A percentile compares a stretch with the other conserved stretches of the same genome.
phyloP scores from a whole-genome alignment of 2,113 vertebrate species.

The Puffinus mauretanicus region DNA sequence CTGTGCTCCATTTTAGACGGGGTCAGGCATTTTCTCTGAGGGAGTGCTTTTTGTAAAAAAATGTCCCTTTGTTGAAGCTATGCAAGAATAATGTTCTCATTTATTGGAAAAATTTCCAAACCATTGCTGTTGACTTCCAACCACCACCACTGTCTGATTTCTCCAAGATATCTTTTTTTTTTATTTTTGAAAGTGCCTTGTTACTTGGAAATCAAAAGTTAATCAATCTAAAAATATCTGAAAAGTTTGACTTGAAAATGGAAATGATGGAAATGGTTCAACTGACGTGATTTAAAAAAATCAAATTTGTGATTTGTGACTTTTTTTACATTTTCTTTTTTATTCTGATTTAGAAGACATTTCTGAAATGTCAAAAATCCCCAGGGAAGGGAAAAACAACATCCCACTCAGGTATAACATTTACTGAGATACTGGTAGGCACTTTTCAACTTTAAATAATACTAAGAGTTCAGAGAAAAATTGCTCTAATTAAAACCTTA shows the following conservation, averaged over 20 bases:
- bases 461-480: not conserved
- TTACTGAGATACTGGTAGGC: not conserved
- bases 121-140: not conserved
- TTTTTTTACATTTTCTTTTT: not conserved
- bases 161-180: not conserved
- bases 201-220: not conserved
- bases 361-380: not conserved
- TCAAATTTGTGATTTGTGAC: not conserved
- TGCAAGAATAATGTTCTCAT: not conserved
- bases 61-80: not conserved
- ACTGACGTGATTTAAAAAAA: not conserved
- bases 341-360: not conserved
- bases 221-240: not conserved
- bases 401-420: not conserved
- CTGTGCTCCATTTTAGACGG: not conserved
- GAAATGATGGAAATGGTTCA: not conserved
- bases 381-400: not conserved
- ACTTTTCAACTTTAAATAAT: not conserved
- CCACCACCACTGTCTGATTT: not conserved
- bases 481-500: not conserved
- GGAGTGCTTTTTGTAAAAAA: not conserved
- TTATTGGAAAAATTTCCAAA: not conserved
- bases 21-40: not conserved
- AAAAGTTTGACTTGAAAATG: not conserved
- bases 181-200: not conserved